Conservation (phyloP, 2,888 invertebrate genomes). For the Cryptophagus acutangulus region DNA sequence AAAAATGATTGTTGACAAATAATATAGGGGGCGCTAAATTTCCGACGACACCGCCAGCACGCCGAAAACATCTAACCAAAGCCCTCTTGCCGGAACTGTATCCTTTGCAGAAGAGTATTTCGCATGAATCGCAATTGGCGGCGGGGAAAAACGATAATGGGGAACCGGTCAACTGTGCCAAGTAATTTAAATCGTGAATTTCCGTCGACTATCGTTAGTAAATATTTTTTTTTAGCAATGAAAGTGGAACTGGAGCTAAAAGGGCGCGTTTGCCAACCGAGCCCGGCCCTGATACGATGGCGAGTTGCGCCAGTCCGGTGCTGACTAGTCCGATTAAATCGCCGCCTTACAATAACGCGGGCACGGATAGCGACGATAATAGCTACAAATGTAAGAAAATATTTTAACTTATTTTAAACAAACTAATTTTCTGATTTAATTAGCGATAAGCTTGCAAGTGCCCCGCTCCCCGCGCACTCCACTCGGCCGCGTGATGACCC, state of each 20-base stretch:
- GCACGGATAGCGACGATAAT: slow-evolving; percentile 52
- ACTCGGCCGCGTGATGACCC: slow-evolving; percentile 69
- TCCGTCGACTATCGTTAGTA: neutral
- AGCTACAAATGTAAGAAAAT: slow-evolving; percentile 48
- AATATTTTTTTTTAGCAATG: slow-evolving; percentile 29
- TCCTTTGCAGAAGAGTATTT: slow-evolving; percentile 83
- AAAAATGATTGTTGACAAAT: neutral
- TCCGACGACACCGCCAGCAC: slow-evolving; percentile 78
- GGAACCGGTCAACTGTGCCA: no score
- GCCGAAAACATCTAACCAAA: slow-evolving; percentile 60
- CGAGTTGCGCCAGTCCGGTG: slow-evolving; percentile 48
- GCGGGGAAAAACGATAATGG: slow-evolving; percentile 56
- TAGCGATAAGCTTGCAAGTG: slow-evolving; percentile 52
- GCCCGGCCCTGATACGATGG: slow-evolving; percentile 52
- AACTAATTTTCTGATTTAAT: slow-evolving; percentile 13
- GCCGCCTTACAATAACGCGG: slow-evolving; percentile 51
- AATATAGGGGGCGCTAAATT: slow-evolving; percentile 56
- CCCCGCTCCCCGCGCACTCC: slow-evolving; percentile 55
- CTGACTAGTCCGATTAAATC: slow-evolving; percentile 57
- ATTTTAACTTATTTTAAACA: slow-evolving; percentile 10
- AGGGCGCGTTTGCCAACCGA: slow-evolving; percentile 57
- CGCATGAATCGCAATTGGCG: slow-evolving; percentile 85
- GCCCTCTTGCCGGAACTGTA: slow-evolving; percentile 52
- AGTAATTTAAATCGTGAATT: slow-evolving; percentile 23
- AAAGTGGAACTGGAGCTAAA: slow-evolving; percentile 36